A percentile compares a stretch with the other conserved stretches of the same genome.
phyloP scores from a whole-genome alignment of 2,888 invertebrate genomes.

The Eumacrocentrus americanus region DNA sequence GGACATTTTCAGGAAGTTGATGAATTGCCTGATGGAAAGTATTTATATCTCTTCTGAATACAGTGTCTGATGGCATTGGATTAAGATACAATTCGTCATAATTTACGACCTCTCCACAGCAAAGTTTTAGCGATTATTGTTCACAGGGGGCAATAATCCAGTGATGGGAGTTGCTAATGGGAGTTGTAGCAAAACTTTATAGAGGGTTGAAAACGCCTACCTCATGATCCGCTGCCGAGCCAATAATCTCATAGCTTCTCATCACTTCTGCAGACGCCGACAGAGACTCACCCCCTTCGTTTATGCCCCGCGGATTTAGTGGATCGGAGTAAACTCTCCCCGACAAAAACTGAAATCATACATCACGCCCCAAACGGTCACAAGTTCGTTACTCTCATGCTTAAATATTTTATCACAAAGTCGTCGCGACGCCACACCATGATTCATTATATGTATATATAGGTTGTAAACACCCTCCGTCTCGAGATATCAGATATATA shows the following conservation, averaged over 20 bases:
- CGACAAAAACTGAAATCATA: not conserved
- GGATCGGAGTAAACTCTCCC: not conserved
- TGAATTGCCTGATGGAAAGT: not conserved
- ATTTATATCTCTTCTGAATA: not conserved
- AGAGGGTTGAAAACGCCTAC: conserved; percentile 30
- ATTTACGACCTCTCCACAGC: too few relatives aligned
- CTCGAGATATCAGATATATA: too few relatives aligned
- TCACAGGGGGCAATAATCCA: not conserved
- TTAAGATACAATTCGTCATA: too few relatives aligned
- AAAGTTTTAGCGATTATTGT: not conserved
- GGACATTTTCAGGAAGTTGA: conserved; percentile 57
- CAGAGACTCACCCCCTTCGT: not conserved
- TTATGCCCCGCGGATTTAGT: not conserved
- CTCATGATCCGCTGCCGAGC: conserved; percentile 42
- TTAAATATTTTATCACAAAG: not conserved
- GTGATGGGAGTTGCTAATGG: not conserved
- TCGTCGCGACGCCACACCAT: not conserved
- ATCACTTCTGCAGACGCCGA: not conserved
- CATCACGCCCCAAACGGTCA: not conserved
- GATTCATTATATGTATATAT: not conserved
- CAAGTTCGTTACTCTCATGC: not conserved
- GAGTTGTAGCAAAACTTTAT: not conserved
- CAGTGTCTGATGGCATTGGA: too few relatives aligned
- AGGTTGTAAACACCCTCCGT: too few relatives aligned
- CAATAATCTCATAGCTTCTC: conserved; percentile 48